A percentile compares a stretch with the other conserved stretches of the same genome.
Evolutionary conservation across 2,113 vertebrate species (phyloP).

Genomic region (Emydocephalus ijimae): DNA sequence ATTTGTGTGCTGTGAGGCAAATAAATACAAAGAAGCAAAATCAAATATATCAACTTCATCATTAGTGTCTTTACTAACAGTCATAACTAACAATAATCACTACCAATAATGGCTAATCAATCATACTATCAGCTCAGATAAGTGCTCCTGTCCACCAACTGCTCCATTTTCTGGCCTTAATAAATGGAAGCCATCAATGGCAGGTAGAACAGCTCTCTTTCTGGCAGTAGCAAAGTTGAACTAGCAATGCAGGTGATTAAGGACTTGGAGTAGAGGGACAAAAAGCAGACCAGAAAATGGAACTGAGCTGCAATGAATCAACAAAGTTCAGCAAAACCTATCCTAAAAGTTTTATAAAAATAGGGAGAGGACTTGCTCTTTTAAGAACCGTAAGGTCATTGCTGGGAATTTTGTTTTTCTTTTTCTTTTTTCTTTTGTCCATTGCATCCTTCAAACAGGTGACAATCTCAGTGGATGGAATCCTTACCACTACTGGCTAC

Average conservation of each 20-base stretch:
- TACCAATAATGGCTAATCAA: conserved; percentile 59
- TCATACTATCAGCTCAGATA: conserved; percentile 67
- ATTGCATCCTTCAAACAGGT: conserved; percentile 84
- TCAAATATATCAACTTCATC: conserved; percentile 77
- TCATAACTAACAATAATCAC: conserved; percentile 69
- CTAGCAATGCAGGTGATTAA: conserved; percentile 63
- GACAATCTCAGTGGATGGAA: conserved; percentile 97
- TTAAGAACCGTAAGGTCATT: conserved; percentile 75
- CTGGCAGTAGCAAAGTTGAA: conserved; percentile 70
- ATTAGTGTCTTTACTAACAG: conserved; percentile 88
- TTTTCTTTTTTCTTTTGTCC: conserved; percentile 42
- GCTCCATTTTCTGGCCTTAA: conserved; percentile 92
- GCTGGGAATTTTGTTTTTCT: conserved; percentile 77
- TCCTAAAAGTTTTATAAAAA: conserved; percentile 57
- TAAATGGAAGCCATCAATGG: conserved; percentile 75
- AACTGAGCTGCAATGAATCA: conserved; percentile 57
- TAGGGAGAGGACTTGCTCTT: conserved; percentile 52
- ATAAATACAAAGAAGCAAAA: conserved; percentile 63
- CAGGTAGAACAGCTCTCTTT: conserved; percentile 58
- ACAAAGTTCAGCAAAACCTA: conserved; percentile 64
- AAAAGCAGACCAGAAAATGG: conserved; percentile 81
- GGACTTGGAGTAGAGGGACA: conserved; percentile 44
- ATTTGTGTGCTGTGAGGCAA: conserved; percentile 72
- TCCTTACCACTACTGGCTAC: conserved; percentile 97
- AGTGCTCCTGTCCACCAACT: conserved; percentile 64